Evolutionary conservation across 1,140 invertebrate genomes (phyloP).

Genomic region (honey bee (Apis mellifera)): Amel_HAv3.1 CM009936.2:2628501-2629000

Average conservation of each 20-base stretch:
- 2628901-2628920: background rate
- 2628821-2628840: background rate
- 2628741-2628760: slow-evolving; percentile 4
- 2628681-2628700: background rate
- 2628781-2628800: background rate
- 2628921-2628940: background rate
- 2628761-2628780: slow-evolving; percentile 2
- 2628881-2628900: slow-evolving; percentile 12
- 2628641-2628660: slow-evolving; percentile 14
- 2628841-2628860: background rate
- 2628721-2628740: background rate
- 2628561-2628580: background rate
- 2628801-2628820: background rate
- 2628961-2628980: background rate
- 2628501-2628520: too few relatives aligned
- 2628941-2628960: background rate
- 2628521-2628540: background rate
- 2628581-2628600: background rate
- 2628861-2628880: slow-evolving; percentile 19
- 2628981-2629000: slow-evolving; percentile 6
- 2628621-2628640: background rate
- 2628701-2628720: background rate
- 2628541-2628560: background rate
- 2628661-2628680: slow-evolving; percentile 5
- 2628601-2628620: background rate